Evolutionary conservation across 2,797 vertebrate genomes (phyloP).

Genomic region (Spea hammondii): DNA sequence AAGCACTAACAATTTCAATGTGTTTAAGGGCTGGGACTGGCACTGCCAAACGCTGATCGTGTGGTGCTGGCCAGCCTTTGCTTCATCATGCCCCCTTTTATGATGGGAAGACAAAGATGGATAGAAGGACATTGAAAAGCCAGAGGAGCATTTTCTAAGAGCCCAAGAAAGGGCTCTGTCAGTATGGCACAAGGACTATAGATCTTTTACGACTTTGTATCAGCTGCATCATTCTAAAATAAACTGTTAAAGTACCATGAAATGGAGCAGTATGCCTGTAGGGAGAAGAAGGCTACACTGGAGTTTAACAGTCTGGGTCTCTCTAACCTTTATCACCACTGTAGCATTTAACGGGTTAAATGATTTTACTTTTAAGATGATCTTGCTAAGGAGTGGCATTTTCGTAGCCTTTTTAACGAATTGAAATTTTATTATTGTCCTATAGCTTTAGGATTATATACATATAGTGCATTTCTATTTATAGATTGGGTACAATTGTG

Average conservation of each 20-base stretch:
- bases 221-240: slow-evolving; percentile 59
- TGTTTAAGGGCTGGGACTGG: slow-evolving; percentile 70
- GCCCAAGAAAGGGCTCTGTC: slow-evolving; percentile 73
- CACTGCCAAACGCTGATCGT: slow-evolving; percentile 72
- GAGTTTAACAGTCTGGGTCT: too few species aligned
- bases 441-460: too few species aligned
- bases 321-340: too few species aligned
- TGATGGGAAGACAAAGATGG: slow-evolving; percentile 79
- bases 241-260: neutral
- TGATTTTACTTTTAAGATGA: too few species aligned
- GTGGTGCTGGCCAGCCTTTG: slow-evolving; percentile 73
- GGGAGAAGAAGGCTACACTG: too few species aligned
- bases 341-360: too few species aligned
- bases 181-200: slow-evolving; percentile 79
- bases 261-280: neutral
- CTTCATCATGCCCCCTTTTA: slow-evolving; percentile 75
- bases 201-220: slow-evolving; percentile 78
- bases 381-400: too few species aligned
- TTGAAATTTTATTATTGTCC: too few species aligned
- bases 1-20: slow-evolving; percentile 74
- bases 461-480: too few species aligned
- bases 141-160: slow-evolving; percentile 73
- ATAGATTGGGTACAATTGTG: too few species aligned
- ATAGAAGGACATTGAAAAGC: slow-evolving; percentile 78
- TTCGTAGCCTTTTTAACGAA: too few species aligned